Percentiles rank a stretch among this genome's conserved stretches.
Conservation (phyloP, 64 coral and sea anemone species). For the Anthopleura sola region DNA sequence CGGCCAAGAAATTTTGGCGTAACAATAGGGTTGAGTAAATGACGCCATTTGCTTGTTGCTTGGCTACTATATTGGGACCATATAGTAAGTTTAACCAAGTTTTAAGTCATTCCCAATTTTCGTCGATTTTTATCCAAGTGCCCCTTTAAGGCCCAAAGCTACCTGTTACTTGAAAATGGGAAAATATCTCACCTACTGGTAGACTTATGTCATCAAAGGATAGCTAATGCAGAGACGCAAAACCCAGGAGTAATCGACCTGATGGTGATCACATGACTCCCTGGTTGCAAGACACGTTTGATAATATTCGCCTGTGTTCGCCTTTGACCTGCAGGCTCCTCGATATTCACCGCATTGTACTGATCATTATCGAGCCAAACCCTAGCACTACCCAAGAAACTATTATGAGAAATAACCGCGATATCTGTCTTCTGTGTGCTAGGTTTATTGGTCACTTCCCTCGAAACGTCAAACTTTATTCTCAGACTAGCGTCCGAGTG, state of each 20-base stretch:
- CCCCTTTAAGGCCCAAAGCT: too few relatives aligned
- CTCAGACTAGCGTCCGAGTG: constrained; percentile 62
- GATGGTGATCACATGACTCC: constrained; percentile 70
- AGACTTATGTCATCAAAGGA: constrained; percentile 17
- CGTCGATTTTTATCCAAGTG: too few relatives aligned
- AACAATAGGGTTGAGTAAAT: too few relatives aligned
- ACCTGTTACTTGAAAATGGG: too few relatives aligned
- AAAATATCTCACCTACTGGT: too few relatives aligned
- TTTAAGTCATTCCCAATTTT: too few relatives aligned
- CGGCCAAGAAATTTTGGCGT: too few relatives aligned
- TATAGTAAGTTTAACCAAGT: too few relatives aligned
- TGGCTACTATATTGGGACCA: too few relatives aligned
- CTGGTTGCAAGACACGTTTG: constrained; percentile 16
- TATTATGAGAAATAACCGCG: constrained; percentile 85
- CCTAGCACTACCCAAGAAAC: constrained; percentile 70
- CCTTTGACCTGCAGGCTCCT: constrained; percentile 34
- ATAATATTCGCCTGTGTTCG: constrained; percentile 49
- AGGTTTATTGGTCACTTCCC: neutral
- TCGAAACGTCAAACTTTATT: constrained; percentile 59
- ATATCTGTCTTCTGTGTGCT: constrained; percentile 32
- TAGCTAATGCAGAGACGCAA: constrained; percentile 82
- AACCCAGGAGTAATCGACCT: constrained; percentile 61
- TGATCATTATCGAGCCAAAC: constrained; percentile 68
- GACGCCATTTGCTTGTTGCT: too few relatives aligned
- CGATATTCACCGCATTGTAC: neutral